Conservation (phyloP, 2,113 vertebrate species). For the Typhlomys cinereus region DNA sequence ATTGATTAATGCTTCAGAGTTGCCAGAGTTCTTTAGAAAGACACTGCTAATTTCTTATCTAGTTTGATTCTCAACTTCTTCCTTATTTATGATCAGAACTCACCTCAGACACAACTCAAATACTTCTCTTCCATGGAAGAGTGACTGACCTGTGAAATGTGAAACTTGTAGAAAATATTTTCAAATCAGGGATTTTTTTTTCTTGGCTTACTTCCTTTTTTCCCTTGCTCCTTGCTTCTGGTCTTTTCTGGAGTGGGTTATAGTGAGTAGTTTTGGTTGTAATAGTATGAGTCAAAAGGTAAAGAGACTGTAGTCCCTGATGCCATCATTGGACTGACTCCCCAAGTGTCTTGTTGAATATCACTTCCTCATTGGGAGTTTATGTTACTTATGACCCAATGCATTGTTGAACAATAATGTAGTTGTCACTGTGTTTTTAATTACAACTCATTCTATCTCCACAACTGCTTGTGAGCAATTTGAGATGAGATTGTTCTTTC, state of each 20-base stretch:
- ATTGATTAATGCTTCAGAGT: neutral
- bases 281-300: neutral
- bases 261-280: neutral
- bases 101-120: neutral
- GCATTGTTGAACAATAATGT: slow-evolving; percentile 1
- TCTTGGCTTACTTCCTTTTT: neutral
- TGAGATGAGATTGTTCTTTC: neutral
- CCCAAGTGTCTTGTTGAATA: neutral
- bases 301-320: neutral
- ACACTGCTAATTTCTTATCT: neutral
- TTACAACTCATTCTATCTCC: neutral
- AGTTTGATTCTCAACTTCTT: neutral
- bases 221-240: neutral
- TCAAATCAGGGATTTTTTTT: neutral
- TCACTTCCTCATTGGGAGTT: neutral
- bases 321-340: neutral
- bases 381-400: slow-evolving; percentile 6
- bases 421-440: neutral
- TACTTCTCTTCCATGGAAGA: neutral
- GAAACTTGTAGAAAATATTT: neutral
- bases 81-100: neutral
- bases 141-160: neutral
- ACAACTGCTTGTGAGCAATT: neutral
- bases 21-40: neutral
- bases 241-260: neutral